Conservation (phyloP, 2,113 vertebrate genomes). For the Rhinolophus ferrumequinum region DNA sequence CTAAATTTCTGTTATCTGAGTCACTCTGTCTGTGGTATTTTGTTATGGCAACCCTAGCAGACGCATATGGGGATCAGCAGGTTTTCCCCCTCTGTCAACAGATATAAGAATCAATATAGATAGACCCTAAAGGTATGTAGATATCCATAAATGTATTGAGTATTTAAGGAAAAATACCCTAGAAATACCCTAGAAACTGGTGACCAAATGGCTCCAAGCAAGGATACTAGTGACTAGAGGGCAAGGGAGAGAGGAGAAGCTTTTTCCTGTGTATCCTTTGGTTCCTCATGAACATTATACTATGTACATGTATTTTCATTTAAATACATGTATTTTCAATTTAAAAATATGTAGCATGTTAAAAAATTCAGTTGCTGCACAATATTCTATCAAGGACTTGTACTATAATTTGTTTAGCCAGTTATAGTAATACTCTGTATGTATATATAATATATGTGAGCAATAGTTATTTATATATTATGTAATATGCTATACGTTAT, state of each 20-base stretch:
- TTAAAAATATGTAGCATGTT: neutral
- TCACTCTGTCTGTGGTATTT: neutral
- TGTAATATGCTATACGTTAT: neutral
- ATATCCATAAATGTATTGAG: neutral
- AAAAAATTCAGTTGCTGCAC: neutral
- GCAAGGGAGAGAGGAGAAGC: neutral
- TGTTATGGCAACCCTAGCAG: neutral
- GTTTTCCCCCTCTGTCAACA: neutral
- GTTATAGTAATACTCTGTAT: neutral
- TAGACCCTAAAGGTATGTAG: neutral
- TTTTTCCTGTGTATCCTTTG: neutral
- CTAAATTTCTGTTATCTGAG: neutral
- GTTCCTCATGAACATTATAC: neutral
- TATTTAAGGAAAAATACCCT: neutral
- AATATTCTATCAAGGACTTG: neutral
- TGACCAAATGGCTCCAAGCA: neutral
- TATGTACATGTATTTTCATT: neutral
- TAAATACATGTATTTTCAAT: neutral
- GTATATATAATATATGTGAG: neutral
- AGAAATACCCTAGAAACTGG: neutral
- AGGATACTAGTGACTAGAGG: neutral
- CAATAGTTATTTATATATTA: neutral
- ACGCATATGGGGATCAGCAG: too few species aligned
- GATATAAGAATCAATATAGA: neutral
- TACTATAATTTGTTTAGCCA: neutral